phyloP scores from a whole-genome alignment of 2,113 vertebrate genomes.

The Pelobates fuscus region DNA sequence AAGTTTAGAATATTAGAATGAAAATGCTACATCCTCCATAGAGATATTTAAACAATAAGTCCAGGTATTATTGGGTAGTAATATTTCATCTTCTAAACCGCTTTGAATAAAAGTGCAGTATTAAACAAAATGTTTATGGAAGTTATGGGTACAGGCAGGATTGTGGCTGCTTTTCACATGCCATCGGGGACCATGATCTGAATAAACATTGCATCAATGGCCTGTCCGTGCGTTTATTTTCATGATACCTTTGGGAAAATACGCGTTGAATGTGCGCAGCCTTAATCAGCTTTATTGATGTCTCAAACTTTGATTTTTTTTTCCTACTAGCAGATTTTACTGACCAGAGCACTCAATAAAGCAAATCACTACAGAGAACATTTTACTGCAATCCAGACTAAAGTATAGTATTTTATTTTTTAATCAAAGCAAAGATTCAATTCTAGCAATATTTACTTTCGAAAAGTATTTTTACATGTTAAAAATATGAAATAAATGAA shows the following conservation, averaged over 20 bases:
- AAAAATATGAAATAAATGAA: too few relatives aligned
- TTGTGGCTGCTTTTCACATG: neutral
- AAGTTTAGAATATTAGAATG: neutral
- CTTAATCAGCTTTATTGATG: conserved; percentile 46
- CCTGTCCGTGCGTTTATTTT: conserved; percentile 29
- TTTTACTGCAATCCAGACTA: conserved; percentile 30
- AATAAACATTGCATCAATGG: conserved; percentile 12
- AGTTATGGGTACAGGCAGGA: neutral
- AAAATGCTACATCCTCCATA: neutral
- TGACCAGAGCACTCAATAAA: conserved; percentile 38
- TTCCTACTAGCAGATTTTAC: conserved; percentile 36
- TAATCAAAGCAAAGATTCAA: too few relatives aligned
- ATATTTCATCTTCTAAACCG: conserved; percentile 31
- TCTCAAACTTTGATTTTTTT: conserved; percentile 27
- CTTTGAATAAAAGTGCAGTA: neutral
- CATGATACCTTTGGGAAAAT: conserved; percentile 30
- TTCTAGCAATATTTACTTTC: too few relatives aligned
- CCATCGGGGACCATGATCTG: conserved; percentile 10
- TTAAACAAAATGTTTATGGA: conserved; percentile 26
- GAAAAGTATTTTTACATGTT: too few relatives aligned
- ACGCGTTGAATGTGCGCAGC: conserved; percentile 19
- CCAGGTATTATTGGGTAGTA: conserved; percentile 13
- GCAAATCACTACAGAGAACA: conserved; percentile 27
- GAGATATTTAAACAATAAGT: neutral
- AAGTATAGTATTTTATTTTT: neutral